A percentile compares a stretch with the other conserved stretches of the same genome.
Evolutionary conservation across 1,140 invertebrate species (phyloP).

Genomic region (Pomacea maculata): DNA sequence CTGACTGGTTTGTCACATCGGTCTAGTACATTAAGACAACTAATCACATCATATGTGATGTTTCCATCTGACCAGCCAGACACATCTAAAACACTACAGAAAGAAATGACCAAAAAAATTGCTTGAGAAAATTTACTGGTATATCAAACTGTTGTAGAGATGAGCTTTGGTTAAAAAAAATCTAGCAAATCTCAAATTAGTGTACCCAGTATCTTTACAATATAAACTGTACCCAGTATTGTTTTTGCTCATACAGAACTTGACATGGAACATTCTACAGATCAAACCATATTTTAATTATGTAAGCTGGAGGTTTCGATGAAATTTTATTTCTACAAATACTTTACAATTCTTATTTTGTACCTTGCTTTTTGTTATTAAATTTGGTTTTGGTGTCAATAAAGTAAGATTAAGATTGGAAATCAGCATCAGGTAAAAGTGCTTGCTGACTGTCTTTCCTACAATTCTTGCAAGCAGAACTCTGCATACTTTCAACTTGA

Average conservation of each 20-base stretch:
- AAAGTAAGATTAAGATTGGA: too few species aligned
- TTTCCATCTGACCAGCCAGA: conserved; percentile 73
- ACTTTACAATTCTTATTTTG: too few species aligned
- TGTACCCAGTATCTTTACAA: not conserved
- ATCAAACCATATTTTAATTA: too few species aligned
- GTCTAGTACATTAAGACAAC: conserved; percentile 90
- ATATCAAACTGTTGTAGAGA: not conserved
- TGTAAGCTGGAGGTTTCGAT: too few species aligned
- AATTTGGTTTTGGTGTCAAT: too few species aligned
- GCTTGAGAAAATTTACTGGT: not conserved
- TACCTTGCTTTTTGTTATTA: too few species aligned
- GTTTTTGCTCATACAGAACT: not conserved
- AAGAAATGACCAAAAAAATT: not conserved
- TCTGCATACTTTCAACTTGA: too few species aligned
- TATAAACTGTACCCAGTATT: not conserved
- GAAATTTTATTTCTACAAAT: too few species aligned
- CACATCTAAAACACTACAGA: conserved; percentile 78
- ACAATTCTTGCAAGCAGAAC: too few species aligned
- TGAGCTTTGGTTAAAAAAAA: not conserved
- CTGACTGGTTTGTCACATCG: conserved; percentile 82
- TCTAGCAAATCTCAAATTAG: not conserved
- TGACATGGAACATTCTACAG: too few species aligned
- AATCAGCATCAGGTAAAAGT: too few species aligned
- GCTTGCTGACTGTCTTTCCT: too few species aligned
- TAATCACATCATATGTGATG: conserved; percentile 79